A percentile compares a stretch with the other conserved stretches of the same genome.
phyloP scores from a whole-genome alignment of 2,113 vertebrate genomes.

The Sterrhoptilus dennistouni region DNA sequence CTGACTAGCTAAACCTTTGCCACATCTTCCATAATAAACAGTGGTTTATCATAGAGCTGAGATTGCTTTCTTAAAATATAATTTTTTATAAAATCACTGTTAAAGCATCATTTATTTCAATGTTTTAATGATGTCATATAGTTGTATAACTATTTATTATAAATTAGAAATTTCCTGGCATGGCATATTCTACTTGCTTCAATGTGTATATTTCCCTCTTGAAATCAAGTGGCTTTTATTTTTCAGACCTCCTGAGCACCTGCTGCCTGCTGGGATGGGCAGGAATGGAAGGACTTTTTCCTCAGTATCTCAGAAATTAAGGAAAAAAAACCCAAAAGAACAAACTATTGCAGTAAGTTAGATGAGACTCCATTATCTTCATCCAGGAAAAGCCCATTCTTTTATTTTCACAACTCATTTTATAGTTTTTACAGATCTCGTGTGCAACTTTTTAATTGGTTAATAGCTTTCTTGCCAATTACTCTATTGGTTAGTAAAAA shows the following conservation, averaged over 20 bases:
- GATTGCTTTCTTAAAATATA: neutral
- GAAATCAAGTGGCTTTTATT: neutral
- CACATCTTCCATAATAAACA: neutral
- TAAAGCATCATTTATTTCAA: neutral
- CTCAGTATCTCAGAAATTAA: neutral
- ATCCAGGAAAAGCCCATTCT: neutral
- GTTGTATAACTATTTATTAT: neutral
- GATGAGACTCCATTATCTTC: neutral
- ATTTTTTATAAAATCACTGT: neutral
- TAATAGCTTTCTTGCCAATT: neutral
- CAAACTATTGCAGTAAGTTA: neutral
- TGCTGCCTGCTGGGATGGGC: neutral
- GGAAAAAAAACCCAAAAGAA: rapidly evolving
- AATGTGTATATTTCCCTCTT: neutral
- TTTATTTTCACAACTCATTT: neutral
- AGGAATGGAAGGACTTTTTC: neutral
- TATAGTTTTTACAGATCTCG: neutral
- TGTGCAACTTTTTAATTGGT: neutral
- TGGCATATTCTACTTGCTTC: neutral
- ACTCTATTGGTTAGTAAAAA: neutral
- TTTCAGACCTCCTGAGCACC: neutral
- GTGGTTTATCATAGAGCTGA: neutral
- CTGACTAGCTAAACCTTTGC: neutral
- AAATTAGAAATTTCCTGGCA: neutral
- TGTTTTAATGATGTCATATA: neutral